Conservation (phyloP, 2,113 vertebrate species). For the Aptenodytes patagonicus region DNA sequence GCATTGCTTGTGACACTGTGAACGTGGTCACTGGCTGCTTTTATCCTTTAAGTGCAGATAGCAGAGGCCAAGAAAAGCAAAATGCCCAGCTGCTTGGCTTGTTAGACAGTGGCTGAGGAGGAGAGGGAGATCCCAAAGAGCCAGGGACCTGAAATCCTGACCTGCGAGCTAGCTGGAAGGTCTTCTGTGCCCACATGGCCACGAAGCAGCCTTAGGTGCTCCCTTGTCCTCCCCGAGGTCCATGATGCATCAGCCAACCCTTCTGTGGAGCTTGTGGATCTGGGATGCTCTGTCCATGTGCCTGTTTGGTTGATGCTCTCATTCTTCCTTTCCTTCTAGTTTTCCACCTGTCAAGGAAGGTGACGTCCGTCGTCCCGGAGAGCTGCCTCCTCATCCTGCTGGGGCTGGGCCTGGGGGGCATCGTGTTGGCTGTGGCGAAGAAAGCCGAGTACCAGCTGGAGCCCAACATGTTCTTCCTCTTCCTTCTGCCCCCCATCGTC, state of each 20-base stretch:
- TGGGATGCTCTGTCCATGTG: background rate
- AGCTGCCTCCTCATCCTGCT: conserved; percentile 95
- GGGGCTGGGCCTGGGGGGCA: conserved; percentile 90
- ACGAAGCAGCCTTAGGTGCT: background rate
- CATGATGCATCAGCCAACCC: background rate
- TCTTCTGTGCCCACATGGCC: background rate
- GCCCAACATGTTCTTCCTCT: conserved; percentile 95
- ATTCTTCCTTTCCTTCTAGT: conserved; percentile 74
- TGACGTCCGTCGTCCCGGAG: conserved; percentile 91
- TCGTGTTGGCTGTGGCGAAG: conserved; percentile 90
- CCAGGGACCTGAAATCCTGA: background rate
- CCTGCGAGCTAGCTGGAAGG: background rate
- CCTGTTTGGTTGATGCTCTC: background rate
- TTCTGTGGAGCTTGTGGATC: background rate
- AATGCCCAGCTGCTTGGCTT: background rate
- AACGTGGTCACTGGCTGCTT: background rate
- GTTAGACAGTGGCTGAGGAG: background rate
- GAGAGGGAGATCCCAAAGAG: background rate
- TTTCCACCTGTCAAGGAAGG: conserved; percentile 92
- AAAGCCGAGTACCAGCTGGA: conserved; percentile 93
- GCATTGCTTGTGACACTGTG: background rate
- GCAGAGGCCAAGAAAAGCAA: background rate
- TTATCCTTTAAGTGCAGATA: background rate
- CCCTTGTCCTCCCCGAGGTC: background rate
- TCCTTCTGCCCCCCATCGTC: conserved; percentile 94